Percentiles rank a stretch among this genome's conserved stretches.
These are phyloP conservation scores for Grammomys surdaster DNA, from an alignment of 2,113 vertebrate species.

Conservation along the genomic window DNA sequence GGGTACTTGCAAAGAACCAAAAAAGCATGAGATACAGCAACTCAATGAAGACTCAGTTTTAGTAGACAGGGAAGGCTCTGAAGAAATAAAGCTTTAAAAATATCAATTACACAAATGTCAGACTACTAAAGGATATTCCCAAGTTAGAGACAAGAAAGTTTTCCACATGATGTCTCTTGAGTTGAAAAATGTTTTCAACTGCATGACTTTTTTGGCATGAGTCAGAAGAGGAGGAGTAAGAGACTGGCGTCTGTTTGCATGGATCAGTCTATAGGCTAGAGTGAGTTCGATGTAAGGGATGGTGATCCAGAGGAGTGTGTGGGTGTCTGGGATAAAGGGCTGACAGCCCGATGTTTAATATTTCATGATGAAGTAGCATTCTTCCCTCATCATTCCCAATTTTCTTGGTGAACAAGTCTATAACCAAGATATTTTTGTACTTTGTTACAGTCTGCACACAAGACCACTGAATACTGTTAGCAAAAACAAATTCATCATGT, in stretches of 20 bases:
- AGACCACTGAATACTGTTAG: not conserved
- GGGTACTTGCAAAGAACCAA: not conserved
- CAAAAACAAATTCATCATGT: constrained; percentile 26
- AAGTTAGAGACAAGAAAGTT: constrained; percentile 61
- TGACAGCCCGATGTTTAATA: constrained; percentile 61
- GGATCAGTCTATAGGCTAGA: constrained; percentile 70
- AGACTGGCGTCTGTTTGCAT: constrained; percentile 63
- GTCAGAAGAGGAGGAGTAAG: constrained; percentile 64
- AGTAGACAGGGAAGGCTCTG: not conserved
- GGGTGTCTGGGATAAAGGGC: not conserved
- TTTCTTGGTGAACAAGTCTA: constrained; percentile 30
- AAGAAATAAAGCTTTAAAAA: constrained; percentile 26
- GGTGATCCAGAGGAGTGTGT: constrained; percentile 56
- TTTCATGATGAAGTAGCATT: constrained; percentile 63
- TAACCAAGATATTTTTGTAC: constrained; percentile 31
- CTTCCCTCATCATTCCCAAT: constrained; percentile 43
- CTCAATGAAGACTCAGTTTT: not conserved
- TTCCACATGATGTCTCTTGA: constrained; percentile 58
- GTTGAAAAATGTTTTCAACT: constrained; percentile 68
- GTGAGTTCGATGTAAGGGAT: constrained; percentile 53
- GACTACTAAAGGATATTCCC: constrained; percentile 51
- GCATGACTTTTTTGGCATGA: constrained; percentile 66
- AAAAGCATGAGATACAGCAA: not conserved
- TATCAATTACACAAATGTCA: not conserved
- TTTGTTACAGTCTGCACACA: constrained; percentile 2